phyloP scores from a whole-genome alignment of 2,888 invertebrate species.

The Timema cristinae region DNA sequence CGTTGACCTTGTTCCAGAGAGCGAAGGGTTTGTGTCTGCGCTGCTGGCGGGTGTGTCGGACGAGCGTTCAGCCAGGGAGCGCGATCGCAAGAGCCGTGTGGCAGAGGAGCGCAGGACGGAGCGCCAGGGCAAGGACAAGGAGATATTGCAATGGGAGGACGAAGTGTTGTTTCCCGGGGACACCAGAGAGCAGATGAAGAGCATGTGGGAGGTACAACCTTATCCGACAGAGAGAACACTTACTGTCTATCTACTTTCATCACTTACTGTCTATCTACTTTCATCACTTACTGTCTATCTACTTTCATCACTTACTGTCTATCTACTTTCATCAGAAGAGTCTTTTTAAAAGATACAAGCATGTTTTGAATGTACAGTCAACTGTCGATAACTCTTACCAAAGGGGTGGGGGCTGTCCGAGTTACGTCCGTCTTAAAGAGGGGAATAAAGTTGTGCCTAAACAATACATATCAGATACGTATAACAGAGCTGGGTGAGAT shows the following conservation, averaged over 20 bases:
- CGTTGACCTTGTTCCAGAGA: background rate
- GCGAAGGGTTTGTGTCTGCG: constrained; percentile 7
- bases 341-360: too few species aligned
- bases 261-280: background rate
- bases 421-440: too few species aligned
- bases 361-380: too few species aligned
- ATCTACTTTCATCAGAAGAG: too few species aligned
- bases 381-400: too few species aligned
- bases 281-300: too few species aligned
- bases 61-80: constrained; percentile 8
- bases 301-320: too few species aligned
- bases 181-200: constrained; percentile 45
- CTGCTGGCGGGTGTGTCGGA: constrained; percentile 12
- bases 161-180: constrained; percentile 44
- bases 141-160: constrained; percentile 48
- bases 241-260: background rate
- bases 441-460: too few species aligned
- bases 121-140: constrained; percentile 37
- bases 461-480: too few species aligned
- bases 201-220: constrained; percentile 54
- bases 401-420: too few species aligned
- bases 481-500: too few species aligned
- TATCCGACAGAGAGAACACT: constrained; percentile 8
- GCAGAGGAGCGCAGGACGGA: constrained; percentile 11
- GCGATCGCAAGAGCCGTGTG: constrained; percentile 2